phyloP scores from a whole-genome alignment of 2,888 invertebrate genomes.

The Nemurella pictetii region DNA sequence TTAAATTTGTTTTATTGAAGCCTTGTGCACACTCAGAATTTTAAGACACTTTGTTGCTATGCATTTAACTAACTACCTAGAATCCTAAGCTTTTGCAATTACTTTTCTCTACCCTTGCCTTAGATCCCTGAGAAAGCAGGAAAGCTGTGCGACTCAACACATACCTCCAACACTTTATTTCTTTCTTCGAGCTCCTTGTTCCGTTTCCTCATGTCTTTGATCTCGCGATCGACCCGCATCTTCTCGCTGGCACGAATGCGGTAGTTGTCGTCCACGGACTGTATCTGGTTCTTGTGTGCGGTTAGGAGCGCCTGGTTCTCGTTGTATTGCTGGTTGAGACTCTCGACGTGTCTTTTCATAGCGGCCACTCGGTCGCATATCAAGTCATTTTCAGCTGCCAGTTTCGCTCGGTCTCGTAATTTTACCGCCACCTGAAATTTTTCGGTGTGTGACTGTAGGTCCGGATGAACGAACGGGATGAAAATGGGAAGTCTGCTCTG shows the following conservation, averaged over 20 bases:
- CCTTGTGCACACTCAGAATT: neutral
- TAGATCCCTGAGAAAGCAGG: neutral
- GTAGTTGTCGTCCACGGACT: conserved; percentile 64
- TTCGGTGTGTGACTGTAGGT: too few relatives aligned
- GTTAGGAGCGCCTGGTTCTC: conserved; percentile 66
- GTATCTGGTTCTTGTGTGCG: conserved; percentile 69
- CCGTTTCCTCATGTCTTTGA: conserved; percentile 55
- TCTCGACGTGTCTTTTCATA: conserved; percentile 56
- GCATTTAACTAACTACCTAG: neutral
- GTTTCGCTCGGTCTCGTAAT: conserved; percentile 55
- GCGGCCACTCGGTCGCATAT: conserved; percentile 53
- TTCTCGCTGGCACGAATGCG: conserved; percentile 53
- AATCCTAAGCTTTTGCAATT: too few relatives aligned
- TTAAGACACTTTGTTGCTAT: neutral
- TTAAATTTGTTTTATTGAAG: neutral
- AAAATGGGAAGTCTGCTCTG: too few relatives aligned
- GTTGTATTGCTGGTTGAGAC: conserved; percentile 57
- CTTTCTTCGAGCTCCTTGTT: conserved; percentile 56
- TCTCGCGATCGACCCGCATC: conserved; percentile 54
- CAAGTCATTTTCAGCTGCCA: conserved; percentile 54
- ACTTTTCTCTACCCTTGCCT: too few relatives aligned
- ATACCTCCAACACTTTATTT: conserved; percentile 43
- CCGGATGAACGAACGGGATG: too few relatives aligned
- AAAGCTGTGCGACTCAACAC: neutral
- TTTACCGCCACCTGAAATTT: conserved; percentile 57